Base-by-base conservation (phyloP, 2,113 vertebrate genomes). In the Sorex fumeus region DNA sequence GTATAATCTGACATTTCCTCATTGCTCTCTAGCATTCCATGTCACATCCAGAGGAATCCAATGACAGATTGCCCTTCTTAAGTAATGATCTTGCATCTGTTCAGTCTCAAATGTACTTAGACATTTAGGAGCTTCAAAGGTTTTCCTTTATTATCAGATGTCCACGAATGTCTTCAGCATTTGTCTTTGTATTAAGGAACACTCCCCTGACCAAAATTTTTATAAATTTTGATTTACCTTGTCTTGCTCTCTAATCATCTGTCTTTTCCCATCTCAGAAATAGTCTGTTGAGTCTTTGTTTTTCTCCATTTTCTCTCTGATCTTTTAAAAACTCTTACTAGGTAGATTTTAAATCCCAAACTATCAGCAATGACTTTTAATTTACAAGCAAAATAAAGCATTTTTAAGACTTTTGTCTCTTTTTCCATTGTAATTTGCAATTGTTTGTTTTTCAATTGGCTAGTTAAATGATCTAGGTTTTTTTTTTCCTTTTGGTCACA, bases 211-310 rank as follows among this genome's bases (percentile, higher is more conserved):
- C 10, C 18, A 34, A 2, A 15, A 32, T 78, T 66, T 89, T 62
- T 77, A 3, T 57, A 60, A 79, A 25, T 47, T 47, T 64, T 94
- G 66, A 89, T 40, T 40, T 40, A 53, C 30, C 16, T 30, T 15
- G 60, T 1, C 23, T 72, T 78, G 85, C 36, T 27, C 43, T 89
- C 13, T 50, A 86, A 71, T 50, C 34, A 75, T 21, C 70, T 70
- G 79, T 30, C 79, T 60, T 80, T 91, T 74, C n/a, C 60, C 76
- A 78, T 94, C 45, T 18, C 34, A 25, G 18, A 84, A 77, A 72
- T 72, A n/a, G 5, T 82, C 66, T 86, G 16, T 32, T 72, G 75
- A 34, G 16, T 64, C 87, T 62, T 18, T 84, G 7, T 32, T 69
- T 91, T 36, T 11, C 57, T 92, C 57, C 4, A 74, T 70, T 18